phyloP scores from a whole-genome alignment of 1,140 invertebrate species.

The Hycleus phaleratus region DNA sequence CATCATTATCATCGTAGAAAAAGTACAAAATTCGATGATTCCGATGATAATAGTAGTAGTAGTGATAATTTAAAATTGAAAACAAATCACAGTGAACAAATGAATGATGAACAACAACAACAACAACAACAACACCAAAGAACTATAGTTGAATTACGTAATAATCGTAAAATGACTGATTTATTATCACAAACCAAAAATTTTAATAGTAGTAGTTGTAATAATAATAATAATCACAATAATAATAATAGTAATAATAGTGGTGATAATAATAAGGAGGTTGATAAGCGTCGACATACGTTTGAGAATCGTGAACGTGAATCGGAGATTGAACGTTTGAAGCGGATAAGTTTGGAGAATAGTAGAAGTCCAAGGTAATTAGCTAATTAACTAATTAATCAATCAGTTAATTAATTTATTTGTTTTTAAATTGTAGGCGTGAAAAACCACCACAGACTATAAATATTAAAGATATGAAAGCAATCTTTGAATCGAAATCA shows the following conservation, averaged over 20 bases:
- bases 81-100: not conserved
- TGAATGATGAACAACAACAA: not conserved
- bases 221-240: not conserved
- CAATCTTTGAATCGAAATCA: conserved; percentile 62
- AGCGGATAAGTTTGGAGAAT: conserved; percentile 32
- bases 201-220: not conserved
- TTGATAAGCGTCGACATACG: conserved; percentile 31
- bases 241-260: conserved; percentile 9
- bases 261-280: conserved; percentile 15
- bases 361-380: conserved; percentile 32
- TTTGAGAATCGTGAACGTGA: conserved; percentile 33
- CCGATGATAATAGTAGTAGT: not conserved
- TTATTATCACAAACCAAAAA: conserved; percentile 3
- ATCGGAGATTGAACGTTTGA: conserved; percentile 24
- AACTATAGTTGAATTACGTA: not conserved
- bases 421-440: conserved; percentile 45
- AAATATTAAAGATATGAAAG: conserved; percentile 69
- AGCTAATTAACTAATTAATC: too few species aligned
- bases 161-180: conserved; percentile 8
- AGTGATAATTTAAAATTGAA: not conserved
- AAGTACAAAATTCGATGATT: not conserved
- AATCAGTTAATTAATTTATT: not conserved
- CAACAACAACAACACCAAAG: not conserved
- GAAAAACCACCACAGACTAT: conserved; percentile 58
- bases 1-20: not conserved